phyloP scores from a whole-genome alignment of 2,888 invertebrate genomes.

The Pterostichus madidus region DNA sequence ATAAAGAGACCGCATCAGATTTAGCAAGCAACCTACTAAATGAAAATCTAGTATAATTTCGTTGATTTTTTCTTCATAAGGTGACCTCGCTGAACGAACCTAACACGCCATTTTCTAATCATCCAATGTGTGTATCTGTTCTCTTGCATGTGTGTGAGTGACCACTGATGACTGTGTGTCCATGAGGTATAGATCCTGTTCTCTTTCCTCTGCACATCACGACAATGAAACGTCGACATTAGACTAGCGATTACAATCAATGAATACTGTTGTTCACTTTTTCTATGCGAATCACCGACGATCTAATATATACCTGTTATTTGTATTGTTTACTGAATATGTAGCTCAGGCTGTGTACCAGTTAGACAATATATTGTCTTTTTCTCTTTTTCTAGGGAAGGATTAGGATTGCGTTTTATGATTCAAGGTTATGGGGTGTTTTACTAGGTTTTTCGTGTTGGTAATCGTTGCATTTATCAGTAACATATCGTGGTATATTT shows the following conservation, averaged over 20 bases:
- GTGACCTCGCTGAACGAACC: conserved; percentile 43
- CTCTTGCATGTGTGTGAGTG: conserved; percentile 20
- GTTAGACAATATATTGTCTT: not conserved
- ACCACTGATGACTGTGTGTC: conserved; percentile 56
- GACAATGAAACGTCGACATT: conserved; percentile 51
- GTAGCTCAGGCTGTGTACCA: conserved; percentile 26
- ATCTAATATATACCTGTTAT: conserved; percentile 62
- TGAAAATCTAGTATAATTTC: conserved; percentile 17
- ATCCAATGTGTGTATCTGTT: conserved; percentile 20
- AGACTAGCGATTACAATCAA: conserved; percentile 65
- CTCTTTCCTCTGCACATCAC: conserved; percentile 36
- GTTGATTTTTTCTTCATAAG: conserved; percentile 43
- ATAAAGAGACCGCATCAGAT: not conserved
- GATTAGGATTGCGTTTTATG: conserved; percentile 17
- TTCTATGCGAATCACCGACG: conserved; percentile 63
- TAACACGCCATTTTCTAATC: conserved; percentile 66
- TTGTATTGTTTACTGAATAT: conserved; percentile 42
- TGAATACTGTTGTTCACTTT: conserved; percentile 59
- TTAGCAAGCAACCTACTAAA: conserved; percentile 12
- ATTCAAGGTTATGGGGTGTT: conserved; percentile 12
- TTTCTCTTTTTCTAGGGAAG: not conserved
- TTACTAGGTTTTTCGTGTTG: conserved; percentile 17
- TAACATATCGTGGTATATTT: conserved; percentile 23
- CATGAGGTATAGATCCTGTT: conserved; percentile 66
- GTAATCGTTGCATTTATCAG: conserved; percentile 49